These are phyloP conservation scores for Apocrypta bakeri DNA, from an alignment of 1,140 invertebrate genomes.

Conservation along the genomic window DNA sequence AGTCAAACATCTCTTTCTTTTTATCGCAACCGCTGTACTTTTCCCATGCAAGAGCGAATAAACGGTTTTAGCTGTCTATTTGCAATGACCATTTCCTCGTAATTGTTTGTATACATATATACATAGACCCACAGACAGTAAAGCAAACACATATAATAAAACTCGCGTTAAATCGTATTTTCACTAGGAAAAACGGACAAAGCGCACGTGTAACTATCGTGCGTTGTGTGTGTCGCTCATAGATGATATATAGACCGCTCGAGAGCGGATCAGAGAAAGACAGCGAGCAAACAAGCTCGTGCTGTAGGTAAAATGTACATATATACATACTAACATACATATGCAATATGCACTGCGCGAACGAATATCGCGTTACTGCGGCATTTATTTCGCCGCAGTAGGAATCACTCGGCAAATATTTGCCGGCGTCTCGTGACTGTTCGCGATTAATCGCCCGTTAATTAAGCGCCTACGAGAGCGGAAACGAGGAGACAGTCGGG, in stretches of 20 bases:
- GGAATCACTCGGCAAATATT: constrained; percentile 60
- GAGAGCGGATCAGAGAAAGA: not conserved
- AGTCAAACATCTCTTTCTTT: not conserved
- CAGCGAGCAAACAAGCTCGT: constrained; percentile 22
- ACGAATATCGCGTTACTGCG: not conserved
- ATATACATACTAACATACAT: not conserved
- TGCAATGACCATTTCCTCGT: not conserved
- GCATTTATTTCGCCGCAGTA: not conserved
- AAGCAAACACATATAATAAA: no score
- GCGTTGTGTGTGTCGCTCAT: no score
- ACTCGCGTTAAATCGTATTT: not conserved
- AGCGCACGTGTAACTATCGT: not conserved
- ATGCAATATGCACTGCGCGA: not conserved
- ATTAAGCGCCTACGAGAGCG: constrained; percentile 46
- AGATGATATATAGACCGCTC: not conserved
- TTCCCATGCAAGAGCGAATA: not conserved
- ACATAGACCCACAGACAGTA: no score
- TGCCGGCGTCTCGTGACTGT: constrained; percentile 51
- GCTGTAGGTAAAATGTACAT: no score
- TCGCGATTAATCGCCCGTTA: constrained; percentile 56
- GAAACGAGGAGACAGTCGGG: not conserved
- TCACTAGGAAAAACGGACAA: not conserved
- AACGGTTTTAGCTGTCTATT: no score
- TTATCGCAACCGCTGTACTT: not conserved
- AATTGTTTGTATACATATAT: not conserved